Evolutionary conservation across 2,797 vertebrate genomes (phyloP), one percentile per base, ranked within the genome.

Genomic region (Pteropus rufus): DNA sequence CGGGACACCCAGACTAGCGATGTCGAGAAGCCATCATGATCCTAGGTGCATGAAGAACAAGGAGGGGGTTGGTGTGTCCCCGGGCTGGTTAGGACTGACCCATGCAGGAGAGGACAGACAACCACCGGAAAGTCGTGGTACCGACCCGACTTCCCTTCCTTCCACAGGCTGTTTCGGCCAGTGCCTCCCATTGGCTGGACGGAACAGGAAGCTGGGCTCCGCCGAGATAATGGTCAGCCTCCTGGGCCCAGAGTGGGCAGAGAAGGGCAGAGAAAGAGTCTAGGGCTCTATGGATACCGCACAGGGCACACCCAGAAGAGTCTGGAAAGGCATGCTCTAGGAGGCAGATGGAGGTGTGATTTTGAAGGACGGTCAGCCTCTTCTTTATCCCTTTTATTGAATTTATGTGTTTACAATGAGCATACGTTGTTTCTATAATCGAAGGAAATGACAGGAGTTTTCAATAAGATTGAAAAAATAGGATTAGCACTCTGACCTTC

Each of bases 71-170:
- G 24, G 24, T 46, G 5, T 2, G 46, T 56, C 64, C 36, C 1
- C 5, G 16, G 31, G 31, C 23, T 44, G 29, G 2, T 21, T 5
- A 58, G 70, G 41, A 31, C 26, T 24, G 65, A 79, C 21, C 82
- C 16, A 6, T 2, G 9, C 26, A 19, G 29, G 46, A 18, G 16
- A 7, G 24, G 29, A 89, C 24, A 16, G 23, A 6, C 7, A 23
- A 21, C 39, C 60, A 14, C 24, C 8, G 49, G 39, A 39, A 18
- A 10, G 39, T 8, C 2, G 0, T 56, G 12, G 62, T 0, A 0
- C 3, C 6, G 5, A 16, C 12, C 3, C 12, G 3, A 14, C 16
- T 75, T 67, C 46, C 36, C 23, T 56, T 39, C 72, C 62, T 29
- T 31, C 26, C 14, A 12, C 41, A 29, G 69, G 26, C 54, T 9